Evolutionary conservation across 2,797 vertebrate species (phyloP), one percentile per base, ranked within the genome.

Genomic region (Percopsis omiscomaycus): DNA sequence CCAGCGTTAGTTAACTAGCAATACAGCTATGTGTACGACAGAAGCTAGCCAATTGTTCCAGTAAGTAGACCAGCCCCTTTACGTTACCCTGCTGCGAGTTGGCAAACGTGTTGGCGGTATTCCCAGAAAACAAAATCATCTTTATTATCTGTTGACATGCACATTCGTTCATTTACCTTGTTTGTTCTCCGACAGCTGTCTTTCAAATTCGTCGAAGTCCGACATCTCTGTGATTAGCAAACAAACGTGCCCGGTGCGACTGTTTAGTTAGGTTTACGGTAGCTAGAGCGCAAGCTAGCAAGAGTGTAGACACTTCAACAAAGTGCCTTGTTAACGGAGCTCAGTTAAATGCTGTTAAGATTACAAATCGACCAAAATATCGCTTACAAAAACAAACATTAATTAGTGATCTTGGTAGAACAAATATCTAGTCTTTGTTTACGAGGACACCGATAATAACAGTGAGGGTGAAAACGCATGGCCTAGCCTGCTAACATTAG

Each of bases 171-270:
- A n/a, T 46, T 84, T 87, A 94, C 94, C 94, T 92, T 96, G 94
- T 64, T 95, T 95, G 79, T 96, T 96, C 87, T 96, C 95, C 61
- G 93, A 95, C 37, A 95, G 92, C 80, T 96, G 94, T 77, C 94
- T 93, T 84, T 96, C 94, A 68, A 96, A 96, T 86, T 96, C 95
- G 86, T 96, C 95, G 88, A 95, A 96, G 84, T 96, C 95, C 81
- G 95, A 96, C 95, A 96, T 95, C 79, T 84, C 90, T 66, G 73
- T 51, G 57, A 8, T 49, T 55, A 45, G 70, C 49, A 55, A 69
- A 61, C 71, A 69, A 28, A 55, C 69, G 57, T 61, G 62, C 77
- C 64, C 44, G 75, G 72, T 10, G 66, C 47, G 74, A 74, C 69
- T 87, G 86, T 81, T 85, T 85, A 83, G 78, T 75, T 87, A 77